Evolutionary conservation across 1,140 invertebrate species (phyloP).

Genomic region (Sycophila sp.): DNA sequence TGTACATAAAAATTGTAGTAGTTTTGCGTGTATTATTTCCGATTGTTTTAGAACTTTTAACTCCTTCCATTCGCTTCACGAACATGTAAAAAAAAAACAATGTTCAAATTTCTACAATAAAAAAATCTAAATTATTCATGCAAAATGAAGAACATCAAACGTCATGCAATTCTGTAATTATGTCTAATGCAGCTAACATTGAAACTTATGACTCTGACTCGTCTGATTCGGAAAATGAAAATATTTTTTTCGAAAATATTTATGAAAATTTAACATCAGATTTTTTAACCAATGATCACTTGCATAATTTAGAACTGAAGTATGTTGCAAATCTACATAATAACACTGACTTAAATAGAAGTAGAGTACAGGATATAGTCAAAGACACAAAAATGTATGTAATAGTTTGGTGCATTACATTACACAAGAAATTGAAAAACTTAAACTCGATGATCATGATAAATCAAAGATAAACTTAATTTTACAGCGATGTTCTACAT

Average conservation of each 20-base stretch:
- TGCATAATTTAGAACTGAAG: not conserved
- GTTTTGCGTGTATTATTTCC: not conserved
- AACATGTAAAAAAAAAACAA: not conserved
- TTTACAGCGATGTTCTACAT: not conserved
- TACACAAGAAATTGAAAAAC: not conserved
- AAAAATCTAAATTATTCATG: not conserved
- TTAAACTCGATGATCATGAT: not conserved
- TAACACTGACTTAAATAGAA: not conserved
- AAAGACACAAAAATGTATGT: not conserved
- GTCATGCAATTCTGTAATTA: not conserved
- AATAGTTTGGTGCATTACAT: not conserved
- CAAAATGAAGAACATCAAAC: not conserved
- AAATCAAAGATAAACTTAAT: not conserved
- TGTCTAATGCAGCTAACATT: not conserved
- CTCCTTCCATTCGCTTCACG: not conserved
- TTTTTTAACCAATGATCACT: too few species aligned
- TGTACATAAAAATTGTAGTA: not conserved
- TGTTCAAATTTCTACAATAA: not conserved
- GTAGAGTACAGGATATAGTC: not conserved
- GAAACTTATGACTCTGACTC: not conserved
- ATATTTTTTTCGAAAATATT: not conserved
- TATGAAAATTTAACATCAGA: too few species aligned
- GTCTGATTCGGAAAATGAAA: not conserved
- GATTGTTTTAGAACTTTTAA: not conserved
- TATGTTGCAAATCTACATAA: not conserved